These are phyloP conservation scores for Eupithecia subumbrata DNA, from an alignment of 2,888 invertebrate genomes.

Conservation along the genomic window DNA sequence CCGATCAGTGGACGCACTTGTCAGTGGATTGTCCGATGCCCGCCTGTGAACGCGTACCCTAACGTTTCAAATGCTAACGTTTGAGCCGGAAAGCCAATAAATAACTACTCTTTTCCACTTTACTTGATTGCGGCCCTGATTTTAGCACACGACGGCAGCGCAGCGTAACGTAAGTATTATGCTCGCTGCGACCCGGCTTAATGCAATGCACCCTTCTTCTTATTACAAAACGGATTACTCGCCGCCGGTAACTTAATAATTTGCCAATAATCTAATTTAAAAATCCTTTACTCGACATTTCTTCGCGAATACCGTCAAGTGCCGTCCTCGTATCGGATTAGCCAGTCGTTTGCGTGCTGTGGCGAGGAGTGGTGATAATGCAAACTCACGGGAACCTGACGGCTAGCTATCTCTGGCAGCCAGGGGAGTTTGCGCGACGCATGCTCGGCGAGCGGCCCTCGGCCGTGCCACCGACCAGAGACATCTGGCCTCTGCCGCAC, in stretches of 20 bases:
- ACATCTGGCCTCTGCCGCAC: constrained; percentile 72
- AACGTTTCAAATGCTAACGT: too few relatives aligned
- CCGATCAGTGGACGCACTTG: too few relatives aligned
- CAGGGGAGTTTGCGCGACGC: constrained; percentile 77
- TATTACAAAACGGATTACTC: constrained; percentile 44
- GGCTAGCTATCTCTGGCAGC: constrained; percentile 79
- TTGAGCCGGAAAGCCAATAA: too few relatives aligned
- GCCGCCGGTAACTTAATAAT: constrained; percentile 54
- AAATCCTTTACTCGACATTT: constrained; percentile 61
- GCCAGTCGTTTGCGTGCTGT: constrained; percentile 61
- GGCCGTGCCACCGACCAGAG: constrained; percentile 76
- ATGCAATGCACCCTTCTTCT: constrained; percentile 15
- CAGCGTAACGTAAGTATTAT: too few relatives aligned
- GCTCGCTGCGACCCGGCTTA: not conserved
- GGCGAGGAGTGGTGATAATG: constrained; percentile 68
- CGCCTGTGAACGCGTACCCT: too few relatives aligned
- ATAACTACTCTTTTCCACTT: too few relatives aligned
- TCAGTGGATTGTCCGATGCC: too few relatives aligned
- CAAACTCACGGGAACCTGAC: constrained; percentile 78
- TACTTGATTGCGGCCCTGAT: too few relatives aligned
- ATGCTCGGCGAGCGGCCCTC: constrained; percentile 77
- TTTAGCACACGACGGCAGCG: too few relatives aligned
- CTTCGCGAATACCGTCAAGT: constrained; percentile 74
- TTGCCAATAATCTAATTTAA: constrained; percentile 70
- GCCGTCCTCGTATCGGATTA: constrained; percentile 79